Percentiles rank a stretch among this genome's conserved stretches.
Conservation (phyloP, 2,113 vertebrate genomes). For the Cololabis saira region DNA sequence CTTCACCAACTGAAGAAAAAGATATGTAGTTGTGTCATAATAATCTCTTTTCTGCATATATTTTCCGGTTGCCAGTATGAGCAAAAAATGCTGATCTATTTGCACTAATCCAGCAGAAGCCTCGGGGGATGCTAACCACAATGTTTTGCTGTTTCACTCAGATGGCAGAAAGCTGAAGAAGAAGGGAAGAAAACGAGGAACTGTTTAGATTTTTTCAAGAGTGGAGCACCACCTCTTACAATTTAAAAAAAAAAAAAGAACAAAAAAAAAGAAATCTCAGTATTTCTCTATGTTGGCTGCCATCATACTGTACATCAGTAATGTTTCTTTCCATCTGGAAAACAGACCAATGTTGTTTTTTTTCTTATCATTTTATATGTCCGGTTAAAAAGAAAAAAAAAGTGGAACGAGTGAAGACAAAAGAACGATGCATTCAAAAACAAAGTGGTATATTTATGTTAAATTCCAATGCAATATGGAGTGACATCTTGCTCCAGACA, state of each 20-base stretch:
- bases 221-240: slow-evolving; percentile 83
- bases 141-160: slow-evolving; percentile 60
- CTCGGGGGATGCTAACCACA: neutral
- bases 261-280: slow-evolving; percentile 82
- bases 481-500: slow-evolving; percentile 66
- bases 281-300: slow-evolving; percentile 90
- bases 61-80: neutral
- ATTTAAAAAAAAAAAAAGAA: slow-evolving; percentile 57
- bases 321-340: slow-evolving; percentile 85
- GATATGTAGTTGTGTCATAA: too few relatives aligned
- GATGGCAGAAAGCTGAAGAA: slow-evolving; percentile 97
- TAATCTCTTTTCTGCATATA: too few relatives aligned
- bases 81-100: neutral
- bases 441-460: slow-evolving; percentile 78
- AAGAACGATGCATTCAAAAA: slow-evolving; percentile 68
- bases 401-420: slow-evolving; percentile 44
- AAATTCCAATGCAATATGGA: slow-evolving; percentile 83
- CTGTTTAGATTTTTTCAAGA: slow-evolving; percentile 76
- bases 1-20: too few relatives aligned
- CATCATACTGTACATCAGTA: slow-evolving; percentile 84
- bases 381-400: slow-evolving; percentile 56
- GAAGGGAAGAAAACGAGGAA: slow-evolving; percentile 58
- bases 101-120: neutral
- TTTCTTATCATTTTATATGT: slow-evolving; percentile 74
- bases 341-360: slow-evolving; percentile 74